Evolutionary conservation across 2,888 invertebrate species (phyloP), one percentile per base, ranked within the genome.

Genomic region (Podabrus alpinus): DNA sequence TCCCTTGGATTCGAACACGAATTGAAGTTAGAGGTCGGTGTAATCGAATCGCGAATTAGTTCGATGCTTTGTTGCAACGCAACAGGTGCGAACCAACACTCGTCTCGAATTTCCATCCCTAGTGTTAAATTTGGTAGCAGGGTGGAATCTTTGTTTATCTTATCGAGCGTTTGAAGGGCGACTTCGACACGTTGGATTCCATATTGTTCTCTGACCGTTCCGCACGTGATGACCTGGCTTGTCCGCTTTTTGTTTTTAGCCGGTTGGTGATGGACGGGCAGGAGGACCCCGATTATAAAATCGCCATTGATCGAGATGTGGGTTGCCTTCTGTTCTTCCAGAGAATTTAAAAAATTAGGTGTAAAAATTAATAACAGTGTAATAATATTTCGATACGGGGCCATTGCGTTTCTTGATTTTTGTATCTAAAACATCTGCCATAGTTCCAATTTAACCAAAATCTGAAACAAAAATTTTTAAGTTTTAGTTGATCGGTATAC

Each of bases 1-100:
- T 61, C 66, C 15, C n/a, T 21, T 19, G 71, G 3, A n/a, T 66
- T 66, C 16, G 76, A 15, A 71, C 80, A 73, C 66, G 72, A 77
- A 29, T 75, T 77, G 67, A 74, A 73, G 3, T 83, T 80, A 15
- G 86, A 81, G 59, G 84, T 83, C 7, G 88, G 89, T 2, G 89
- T 88, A 80, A 92, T 90, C 60, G 93, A 91, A 84, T 93, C 93
- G 66, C 93, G 89, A 80, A 94, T 93, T 81, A 94, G 90, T 86
- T 94, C 93, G 78, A 94, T 92, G 84, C 92, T 92, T 86, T 94
- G 94, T 82, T 94, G 94, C 78, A 95, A 88, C 25, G 94, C 94
- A 4, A 94, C 92, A 15, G 94, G 92, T 3, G 94, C 92, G 82
- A 94, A 94, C 94, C 94, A 95, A 86, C 95, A 95, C 19, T 94